phyloP scores from a whole-genome alignment of 2,888 invertebrate species.

The Rhamnusium bicolor region DNA sequence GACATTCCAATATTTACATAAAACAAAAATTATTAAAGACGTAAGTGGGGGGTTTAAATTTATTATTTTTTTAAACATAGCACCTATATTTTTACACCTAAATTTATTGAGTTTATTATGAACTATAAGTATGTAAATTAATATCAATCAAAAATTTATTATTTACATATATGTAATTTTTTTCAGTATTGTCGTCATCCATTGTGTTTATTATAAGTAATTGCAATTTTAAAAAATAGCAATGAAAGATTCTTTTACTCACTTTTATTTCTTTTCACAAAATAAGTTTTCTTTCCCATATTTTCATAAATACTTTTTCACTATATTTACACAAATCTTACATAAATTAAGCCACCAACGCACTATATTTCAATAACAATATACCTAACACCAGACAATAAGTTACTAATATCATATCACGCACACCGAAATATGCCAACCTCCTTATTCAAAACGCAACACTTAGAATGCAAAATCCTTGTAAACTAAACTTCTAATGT shows the following conservation, averaged over 20 bases:
- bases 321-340: not conserved
- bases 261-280: conserved; percentile 21
- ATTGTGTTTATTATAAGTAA: too few relatives aligned
- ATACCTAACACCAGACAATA: conserved; percentile 5
- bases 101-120: too few relatives aligned
- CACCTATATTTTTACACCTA: too few relatives aligned
- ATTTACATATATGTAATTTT: too few relatives aligned
- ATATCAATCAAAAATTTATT: too few relatives aligned
- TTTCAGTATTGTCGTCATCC: too few relatives aligned
- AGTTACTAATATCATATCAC: not conserved
- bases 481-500: conserved; percentile 23
- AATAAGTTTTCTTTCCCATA: conserved; percentile 33
- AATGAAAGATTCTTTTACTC: not conserved
- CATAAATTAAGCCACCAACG: not conserved
- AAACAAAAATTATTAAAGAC: too few relatives aligned
- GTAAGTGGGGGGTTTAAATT: too few relatives aligned
- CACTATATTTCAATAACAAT: not conserved
- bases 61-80: too few relatives aligned
- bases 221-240: too few relatives aligned
- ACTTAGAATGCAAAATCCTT: conserved; percentile 25
- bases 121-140: too few relatives aligned
- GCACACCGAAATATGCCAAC: conserved; percentile 7
- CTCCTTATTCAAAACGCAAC: conserved; percentile 14
- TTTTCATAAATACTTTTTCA: not conserved
- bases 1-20: too few relatives aligned